These are phyloP conservation scores for Pantherophis guttatus DNA, from an alignment of 2,113 vertebrate genomes.

Conservation along the genomic window DNA sequence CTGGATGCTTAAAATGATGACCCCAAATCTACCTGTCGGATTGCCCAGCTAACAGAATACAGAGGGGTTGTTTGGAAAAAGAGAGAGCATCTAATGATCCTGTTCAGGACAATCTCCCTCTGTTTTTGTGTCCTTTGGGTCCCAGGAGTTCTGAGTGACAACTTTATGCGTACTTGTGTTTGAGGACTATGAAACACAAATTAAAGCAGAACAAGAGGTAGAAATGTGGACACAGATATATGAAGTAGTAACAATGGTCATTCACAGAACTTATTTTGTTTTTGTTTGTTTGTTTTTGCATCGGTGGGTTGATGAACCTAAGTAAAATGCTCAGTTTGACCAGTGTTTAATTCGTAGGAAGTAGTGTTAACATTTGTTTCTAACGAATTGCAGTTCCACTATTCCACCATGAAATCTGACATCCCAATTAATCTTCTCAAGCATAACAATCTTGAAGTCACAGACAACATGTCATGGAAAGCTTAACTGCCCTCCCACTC, in stretches of 20 bases:
- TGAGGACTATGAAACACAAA: background rate
- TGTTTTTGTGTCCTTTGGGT: background rate
- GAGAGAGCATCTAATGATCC: background rate
- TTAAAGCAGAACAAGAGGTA: background rate
- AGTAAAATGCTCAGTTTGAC: background rate
- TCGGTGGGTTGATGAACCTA: background rate
- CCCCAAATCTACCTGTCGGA: background rate
- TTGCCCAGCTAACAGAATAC: background rate
- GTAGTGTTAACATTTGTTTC: background rate
- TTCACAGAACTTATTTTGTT: background rate
- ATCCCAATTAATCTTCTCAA: background rate
- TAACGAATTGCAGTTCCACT: background rate
- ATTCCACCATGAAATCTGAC: background rate
- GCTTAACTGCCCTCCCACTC: background rate
- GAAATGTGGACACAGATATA: background rate
- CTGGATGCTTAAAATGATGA: background rate
- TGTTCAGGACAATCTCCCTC: background rate
- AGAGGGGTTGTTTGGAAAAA: background rate
- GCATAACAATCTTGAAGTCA: background rate
- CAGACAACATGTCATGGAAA: background rate
- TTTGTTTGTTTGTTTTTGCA: background rate
- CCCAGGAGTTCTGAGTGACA: background rate
- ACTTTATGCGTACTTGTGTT: background rate
- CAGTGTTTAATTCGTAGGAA: background rate
- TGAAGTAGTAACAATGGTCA: background rate